A percentile compares a stretch with the other conserved stretches of the same genome.
Conservation (phyloP, 1,140 invertebrate genomes). For the Achatina immaculata region DNA sequence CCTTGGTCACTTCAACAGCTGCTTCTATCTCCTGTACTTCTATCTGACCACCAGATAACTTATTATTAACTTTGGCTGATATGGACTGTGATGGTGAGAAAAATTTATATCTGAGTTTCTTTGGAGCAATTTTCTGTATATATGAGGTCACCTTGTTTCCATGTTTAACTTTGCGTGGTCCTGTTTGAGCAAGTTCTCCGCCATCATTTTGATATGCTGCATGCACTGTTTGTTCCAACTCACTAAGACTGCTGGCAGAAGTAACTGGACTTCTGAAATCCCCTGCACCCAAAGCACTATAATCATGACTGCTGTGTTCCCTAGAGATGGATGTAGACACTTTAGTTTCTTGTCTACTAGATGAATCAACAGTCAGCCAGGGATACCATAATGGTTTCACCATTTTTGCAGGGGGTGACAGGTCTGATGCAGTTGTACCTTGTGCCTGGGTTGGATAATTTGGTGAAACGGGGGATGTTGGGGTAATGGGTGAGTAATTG, state of each 20-base stretch:
- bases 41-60: neutral
- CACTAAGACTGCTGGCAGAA: neutral
- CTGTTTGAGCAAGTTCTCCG: neutral
- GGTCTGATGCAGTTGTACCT: neutral
- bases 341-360: neutral
- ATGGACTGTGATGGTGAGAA: neutral
- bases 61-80: neutral
- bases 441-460: neutral
- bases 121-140: neutral
- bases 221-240: neutral
- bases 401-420: neutral
- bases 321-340: neutral
- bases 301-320: neutral
- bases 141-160: neutral
- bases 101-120: neutral
- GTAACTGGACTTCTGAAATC: neutral
- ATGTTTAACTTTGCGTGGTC: neutral
- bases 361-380: constrained; percentile 15
- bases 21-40: neutral
- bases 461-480: constrained; percentile 32
- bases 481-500: constrained; percentile 35
- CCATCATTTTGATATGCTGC: neutral
- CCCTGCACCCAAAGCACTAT: neutral
- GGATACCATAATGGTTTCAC: constrained; percentile 32
- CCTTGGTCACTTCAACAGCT: neutral